Evolutionary conservation across 1,140 invertebrate species (phyloP).

Genomic region (Gryon sp.): DNA sequence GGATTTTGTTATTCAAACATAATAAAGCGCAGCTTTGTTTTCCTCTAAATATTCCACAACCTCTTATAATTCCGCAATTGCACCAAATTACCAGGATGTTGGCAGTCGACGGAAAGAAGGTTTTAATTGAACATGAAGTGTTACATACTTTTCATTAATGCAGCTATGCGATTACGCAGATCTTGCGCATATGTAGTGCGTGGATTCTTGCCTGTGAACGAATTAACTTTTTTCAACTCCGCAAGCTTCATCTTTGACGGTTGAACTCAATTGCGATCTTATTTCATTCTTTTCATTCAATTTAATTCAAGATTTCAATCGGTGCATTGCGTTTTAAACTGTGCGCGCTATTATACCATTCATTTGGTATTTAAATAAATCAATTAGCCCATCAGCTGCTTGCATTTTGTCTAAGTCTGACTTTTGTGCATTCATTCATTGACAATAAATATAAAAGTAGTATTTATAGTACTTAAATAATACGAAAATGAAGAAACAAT

Average conservation of each 20-base stretch:
- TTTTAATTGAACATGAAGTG: conserved; percentile 54
- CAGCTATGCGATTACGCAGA: conserved; percentile 80
- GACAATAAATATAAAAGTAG: too few species aligned
- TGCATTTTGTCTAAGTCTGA: too few species aligned
- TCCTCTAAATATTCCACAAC: too few species aligned
- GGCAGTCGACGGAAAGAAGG: conserved; percentile 17
- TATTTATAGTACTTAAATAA: too few species aligned
- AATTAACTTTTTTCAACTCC: conserved; percentile 69
- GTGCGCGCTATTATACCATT: too few species aligned
- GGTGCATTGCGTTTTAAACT: too few species aligned
- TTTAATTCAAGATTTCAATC: conserved; percentile 3
- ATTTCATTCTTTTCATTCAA: neutral
- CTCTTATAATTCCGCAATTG: conserved; percentile 16
- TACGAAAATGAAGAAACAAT: too few species aligned
- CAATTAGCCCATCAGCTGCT: too few species aligned
- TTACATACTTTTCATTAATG: conserved; percentile 81
- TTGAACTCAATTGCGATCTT: conserved; percentile 4
- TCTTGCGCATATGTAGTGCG: conserved; percentile 81
- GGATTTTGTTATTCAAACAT: too few species aligned
- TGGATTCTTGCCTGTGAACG: conserved; percentile 78
- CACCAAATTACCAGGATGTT: conserved; percentile 35
- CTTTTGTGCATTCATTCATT: too few species aligned
- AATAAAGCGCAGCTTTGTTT: too few species aligned
- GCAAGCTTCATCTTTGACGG: conserved; percentile 42
- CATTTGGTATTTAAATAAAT: too few species aligned